Evolutionary conservation across 2,888 invertebrate genomes (phyloP), one percentile per base, ranked within the genome.

Genomic region (Petrolisthes cinctipes): DNA sequence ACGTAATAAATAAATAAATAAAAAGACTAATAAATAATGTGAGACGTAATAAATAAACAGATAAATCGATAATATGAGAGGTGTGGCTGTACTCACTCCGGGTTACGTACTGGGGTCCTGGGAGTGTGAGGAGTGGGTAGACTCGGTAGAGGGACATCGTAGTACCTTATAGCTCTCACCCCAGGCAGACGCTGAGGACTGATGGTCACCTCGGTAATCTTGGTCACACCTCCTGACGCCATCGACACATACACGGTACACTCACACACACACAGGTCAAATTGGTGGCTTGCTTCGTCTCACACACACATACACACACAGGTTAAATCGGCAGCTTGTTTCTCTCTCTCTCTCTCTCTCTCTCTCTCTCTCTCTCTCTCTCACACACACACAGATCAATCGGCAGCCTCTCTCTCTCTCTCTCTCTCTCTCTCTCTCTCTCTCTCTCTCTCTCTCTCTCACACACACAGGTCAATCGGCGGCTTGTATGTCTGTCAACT

Each of bases 121-220:
- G 68, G 51, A 56, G 73, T 5, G 57, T 37, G 5, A 83, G 66
- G 78, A 51, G 73, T 4, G 56, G 75, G 7, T 79, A n/a, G n/a
- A n/a, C n/a, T n/a, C n/a, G 86, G 83, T 53, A 86, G 37, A 83
- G 86, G 81, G 79, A 82, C 86, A 78, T 86, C 81, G 57, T 86
- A 86, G 71, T 86, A 86, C 57, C 86, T 57, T 20, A 86, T 79
- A 20, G 86, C 86, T 17, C 86, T 53, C 57, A 86, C 86, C 37
- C 86, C 86, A 0, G 86, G 86, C 7, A 86, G 73, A 20, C 83
- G 82, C 78, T 73, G 51, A 9, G 86, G 86, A 66, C 75, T 76
- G 71, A 86, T 86, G 68, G 86, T 86, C 37, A 86, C 83, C 57
- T 86, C 86, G 4, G 86, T 86, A 0, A 86, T 71, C 56, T 86